Conservation (phyloP, 2,797 vertebrate genomes). For the Siniperca obscura region DNA sequence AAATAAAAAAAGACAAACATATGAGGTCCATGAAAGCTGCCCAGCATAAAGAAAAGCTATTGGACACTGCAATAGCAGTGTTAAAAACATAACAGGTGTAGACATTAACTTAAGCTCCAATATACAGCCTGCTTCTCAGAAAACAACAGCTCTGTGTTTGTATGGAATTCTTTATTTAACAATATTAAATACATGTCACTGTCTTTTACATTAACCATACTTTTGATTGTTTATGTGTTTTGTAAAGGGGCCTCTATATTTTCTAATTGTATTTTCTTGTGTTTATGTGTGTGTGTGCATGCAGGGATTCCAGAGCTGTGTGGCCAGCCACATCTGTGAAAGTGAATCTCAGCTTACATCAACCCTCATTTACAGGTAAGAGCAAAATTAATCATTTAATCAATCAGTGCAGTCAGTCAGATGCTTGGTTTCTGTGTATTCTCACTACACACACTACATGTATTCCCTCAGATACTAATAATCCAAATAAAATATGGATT, state of each 20-base stretch:
- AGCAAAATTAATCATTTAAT: neutral
- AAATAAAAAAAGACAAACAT: conserved; percentile 15
- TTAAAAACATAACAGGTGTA: conserved; percentile 8
- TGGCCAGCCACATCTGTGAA: conserved; percentile 12
- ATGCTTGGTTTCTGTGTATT: neutral
- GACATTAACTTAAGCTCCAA: neutral
- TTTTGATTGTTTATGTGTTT: neutral
- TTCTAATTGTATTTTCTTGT: conserved; percentile 10
- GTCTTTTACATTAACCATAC: neutral
- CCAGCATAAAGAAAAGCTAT: neutral
- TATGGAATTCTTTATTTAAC: neutral
- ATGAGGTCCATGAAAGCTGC: neutral
- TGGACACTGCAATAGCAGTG: neutral
- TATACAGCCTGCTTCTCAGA: neutral
- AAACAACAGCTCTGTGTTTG: neutral
- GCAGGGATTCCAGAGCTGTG: conserved; percentile 34
- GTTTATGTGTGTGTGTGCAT: conserved; percentile 26
- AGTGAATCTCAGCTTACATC: conserved; percentile 4
- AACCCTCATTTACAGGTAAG: conserved; percentile 50
- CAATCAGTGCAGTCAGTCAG: neutral
- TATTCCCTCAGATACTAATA: neutral
- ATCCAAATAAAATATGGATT: neutral
- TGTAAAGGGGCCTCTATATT: neutral
- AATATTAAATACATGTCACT: neutral
- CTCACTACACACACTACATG: neutral